phyloP scores from a whole-genome alignment of 2,888 invertebrate species.

The Seira musarum region DNA sequence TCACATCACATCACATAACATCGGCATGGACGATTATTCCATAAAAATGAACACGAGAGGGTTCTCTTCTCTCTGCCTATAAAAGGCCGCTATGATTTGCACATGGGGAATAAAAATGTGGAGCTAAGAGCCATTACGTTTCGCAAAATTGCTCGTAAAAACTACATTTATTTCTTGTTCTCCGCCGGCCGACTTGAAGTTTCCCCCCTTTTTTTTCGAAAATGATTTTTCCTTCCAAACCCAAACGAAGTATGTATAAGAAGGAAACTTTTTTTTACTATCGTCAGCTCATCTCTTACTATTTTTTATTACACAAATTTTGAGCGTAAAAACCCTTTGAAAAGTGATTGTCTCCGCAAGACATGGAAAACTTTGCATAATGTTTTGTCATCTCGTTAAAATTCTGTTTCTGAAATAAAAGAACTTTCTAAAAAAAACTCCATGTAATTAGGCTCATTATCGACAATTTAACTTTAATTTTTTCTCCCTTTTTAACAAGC shows the following conservation, averaged over 20 bases:
- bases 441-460: slow-evolving; percentile 40
- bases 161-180: slow-evolving; percentile 60
- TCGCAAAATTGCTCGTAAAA: slow-evolving; percentile 68
- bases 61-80: slow-evolving; percentile 31
- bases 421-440: slow-evolving; percentile 12
- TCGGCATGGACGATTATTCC: slow-evolving; percentile 26
- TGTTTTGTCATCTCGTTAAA: slow-evolving; percentile 28
- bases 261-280: slow-evolving; percentile 27
- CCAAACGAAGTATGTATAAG: not conserved
- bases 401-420: slow-evolving; percentile 16
- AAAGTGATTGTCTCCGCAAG: slow-evolving; percentile 2
- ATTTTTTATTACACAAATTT: not conserved
- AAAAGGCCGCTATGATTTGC: slow-evolving; percentile 67
- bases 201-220: slow-evolving; percentile 42
- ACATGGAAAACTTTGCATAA: slow-evolving; percentile 4
- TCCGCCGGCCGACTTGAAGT: not conserved
- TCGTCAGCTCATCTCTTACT: slow-evolving; percentile 36
- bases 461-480: slow-evolving; percentile 40
- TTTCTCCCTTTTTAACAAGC: slow-evolving; percentile 47
- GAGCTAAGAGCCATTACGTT: slow-evolving; percentile 68
- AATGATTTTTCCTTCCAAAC: not conserved
- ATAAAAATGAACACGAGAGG: slow-evolving; percentile 26
- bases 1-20: no score
- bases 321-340: slow-evolving; percentile 1
- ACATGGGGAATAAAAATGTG: slow-evolving; percentile 68